Base-by-base conservation (phyloP, 2,888 invertebrate species). In the Anaspis maculata region DNA sequence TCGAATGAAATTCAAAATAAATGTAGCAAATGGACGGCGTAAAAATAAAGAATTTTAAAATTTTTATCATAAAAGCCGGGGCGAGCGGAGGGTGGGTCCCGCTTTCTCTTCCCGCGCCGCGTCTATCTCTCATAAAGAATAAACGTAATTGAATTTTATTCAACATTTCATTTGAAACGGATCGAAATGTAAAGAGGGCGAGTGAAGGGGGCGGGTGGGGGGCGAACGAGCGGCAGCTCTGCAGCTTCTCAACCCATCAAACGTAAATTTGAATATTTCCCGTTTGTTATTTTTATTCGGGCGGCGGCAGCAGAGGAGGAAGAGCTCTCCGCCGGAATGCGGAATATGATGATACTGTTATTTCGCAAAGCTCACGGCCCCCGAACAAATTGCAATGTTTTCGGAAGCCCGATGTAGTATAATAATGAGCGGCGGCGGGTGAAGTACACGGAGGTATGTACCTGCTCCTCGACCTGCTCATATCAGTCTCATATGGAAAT, bases 201-300 rank as follows among this genome's bases (percentile, higher is more conserved):
- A 15, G 39, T 27, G 33, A 34, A 31, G n/a, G n/a, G n/a, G n/a
- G n/a, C n/a, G n/a, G n/a, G n/a, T n/a, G n/a, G n/a, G n/a, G n/a
- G n/a, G n/a, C n/a, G n/a, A n/a, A n/a, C n/a, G n/a, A n/a, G n/a
- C n/a, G n/a, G n/a, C n/a, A n/a, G n/a, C n/a, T n/a, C n/a, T n/a
- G n/a, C n/a, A n/a, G n/a, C 34, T 41, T 38, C 34, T 38, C 41
- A 32, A 34, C 37, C 39, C 37, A 37, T 40, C 39, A 46, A 49
- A 50, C 43, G 45, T 39, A 48, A 50, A 50, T 50, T 48, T 50
- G 44, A 49, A 49, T 49, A 50, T 49, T 50, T 49, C 42, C 41
- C 47, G 47, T 48, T 49, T 49, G 50, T 50, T 50, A 50, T 50
- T 50, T 50, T 49, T 48, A 48, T 48, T 46, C 42, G 25, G 13